A percentile compares a stretch with the other conserved stretches of the same genome.
These are phyloP conservation scores for Eudasyphora cyanicolor DNA, from an alignment of 2,888 invertebrate genomes.

Conservation along the genomic window DNA sequence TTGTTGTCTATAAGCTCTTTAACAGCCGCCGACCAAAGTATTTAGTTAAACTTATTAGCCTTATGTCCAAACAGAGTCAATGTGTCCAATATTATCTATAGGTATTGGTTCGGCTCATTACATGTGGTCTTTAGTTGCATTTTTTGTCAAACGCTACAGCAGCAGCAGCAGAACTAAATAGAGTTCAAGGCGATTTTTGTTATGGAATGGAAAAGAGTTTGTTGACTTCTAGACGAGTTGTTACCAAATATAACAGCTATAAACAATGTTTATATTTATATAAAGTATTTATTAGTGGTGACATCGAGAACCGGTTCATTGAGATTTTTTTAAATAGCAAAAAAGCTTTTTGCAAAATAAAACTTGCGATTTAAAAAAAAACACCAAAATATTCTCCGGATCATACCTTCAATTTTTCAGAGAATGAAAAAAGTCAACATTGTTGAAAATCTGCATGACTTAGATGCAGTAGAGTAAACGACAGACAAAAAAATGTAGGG, in stretches of 20 bases:
- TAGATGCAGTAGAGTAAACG: no score
- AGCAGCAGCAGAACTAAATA: neutral
- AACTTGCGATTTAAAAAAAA: no score
- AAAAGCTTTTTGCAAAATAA: no score
- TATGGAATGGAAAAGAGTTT: neutral
- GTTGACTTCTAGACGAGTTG: neutral
- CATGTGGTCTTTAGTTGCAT: neutral
- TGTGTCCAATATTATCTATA: neutral
- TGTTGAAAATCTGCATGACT: no score
- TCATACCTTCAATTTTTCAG: no score
- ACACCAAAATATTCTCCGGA: no score
- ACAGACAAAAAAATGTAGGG: no score
- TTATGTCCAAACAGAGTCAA: neutral
- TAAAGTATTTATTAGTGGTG: neutral
- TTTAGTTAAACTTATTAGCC: neutral
- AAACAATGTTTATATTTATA: neutral
- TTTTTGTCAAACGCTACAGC: neutral
- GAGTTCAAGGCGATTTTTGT: constrained; percentile 14
- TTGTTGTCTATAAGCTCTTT: no score
- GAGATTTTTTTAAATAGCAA: neutral
- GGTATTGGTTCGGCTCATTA: constrained; percentile 1
- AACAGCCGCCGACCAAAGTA: no score
- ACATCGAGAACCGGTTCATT: neutral
- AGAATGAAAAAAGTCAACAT: no score
- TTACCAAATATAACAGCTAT: neutral